A percentile compares a stretch with the other conserved stretches of the same genome.
These are phyloP conservation scores for Cyprinella venusta DNA, from an alignment of 2,797 vertebrate genomes.

Conservation along the genomic window DNA sequence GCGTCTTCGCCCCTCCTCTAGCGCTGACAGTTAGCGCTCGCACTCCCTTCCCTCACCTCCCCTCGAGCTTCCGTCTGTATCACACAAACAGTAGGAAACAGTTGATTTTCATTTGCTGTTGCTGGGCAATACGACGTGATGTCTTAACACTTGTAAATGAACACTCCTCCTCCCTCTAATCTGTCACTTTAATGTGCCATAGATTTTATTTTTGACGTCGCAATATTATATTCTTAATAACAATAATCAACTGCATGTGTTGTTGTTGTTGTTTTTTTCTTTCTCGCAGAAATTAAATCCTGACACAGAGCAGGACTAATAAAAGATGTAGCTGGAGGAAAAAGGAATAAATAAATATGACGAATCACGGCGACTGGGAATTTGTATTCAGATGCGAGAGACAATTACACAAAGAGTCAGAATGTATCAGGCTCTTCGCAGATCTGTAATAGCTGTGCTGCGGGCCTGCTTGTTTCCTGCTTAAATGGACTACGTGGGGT, in stretches of 20 bases:
- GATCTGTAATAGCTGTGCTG: conserved; percentile 84
- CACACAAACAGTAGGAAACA: conserved; percentile 84
- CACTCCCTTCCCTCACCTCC: conserved; percentile 12
- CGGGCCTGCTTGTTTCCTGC: conserved; percentile 58
- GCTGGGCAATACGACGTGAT: conserved; percentile 92
- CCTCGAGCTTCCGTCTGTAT: conserved; percentile 66
- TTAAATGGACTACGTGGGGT: conserved; percentile 13
- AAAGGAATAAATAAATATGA: conserved; percentile 98
- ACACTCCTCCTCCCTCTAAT: conserved; percentile 91
- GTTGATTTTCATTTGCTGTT: conserved; percentile 93
- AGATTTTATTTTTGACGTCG: conserved; percentile 97
- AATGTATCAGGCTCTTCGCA: conserved; percentile 88
- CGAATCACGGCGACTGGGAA: conserved; percentile 92
- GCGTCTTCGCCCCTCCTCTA: conserved; percentile 10
- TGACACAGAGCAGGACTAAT: conserved; percentile 96
- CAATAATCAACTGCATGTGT: conserved; percentile 96
- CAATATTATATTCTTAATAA: conserved; percentile 97
- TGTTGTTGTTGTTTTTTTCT: conserved; percentile 72
- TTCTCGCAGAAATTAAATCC: conserved; percentile 98
- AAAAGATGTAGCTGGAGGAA: conserved; percentile 98
- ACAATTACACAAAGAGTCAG: conserved; percentile 93
- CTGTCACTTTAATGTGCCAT: conserved; percentile 99
- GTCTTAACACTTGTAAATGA: conserved; percentile 99
- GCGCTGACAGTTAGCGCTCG: conserved; percentile 25
- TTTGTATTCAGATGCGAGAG: conserved; percentile 90